These are phyloP conservation scores for Crocidura indochinensis DNA, from an alignment of 2,797 vertebrate genomes.

Conservation along the genomic window DNA sequence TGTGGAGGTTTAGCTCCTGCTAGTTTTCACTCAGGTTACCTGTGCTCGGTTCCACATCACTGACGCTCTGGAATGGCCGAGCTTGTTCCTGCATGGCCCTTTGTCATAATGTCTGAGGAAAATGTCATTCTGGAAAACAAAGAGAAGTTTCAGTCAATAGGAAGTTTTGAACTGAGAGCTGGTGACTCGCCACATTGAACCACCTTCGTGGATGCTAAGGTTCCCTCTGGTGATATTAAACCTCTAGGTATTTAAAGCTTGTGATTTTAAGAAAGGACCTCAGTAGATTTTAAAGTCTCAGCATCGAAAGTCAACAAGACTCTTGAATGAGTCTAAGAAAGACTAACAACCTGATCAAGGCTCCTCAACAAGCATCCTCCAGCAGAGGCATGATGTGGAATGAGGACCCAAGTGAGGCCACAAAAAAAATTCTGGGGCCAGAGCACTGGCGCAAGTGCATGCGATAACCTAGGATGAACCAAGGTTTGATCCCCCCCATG, in stretches of 20 bases:
- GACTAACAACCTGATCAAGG: neutral
- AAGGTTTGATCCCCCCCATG: too few relatives aligned
- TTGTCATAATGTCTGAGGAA: constrained; percentile 98
- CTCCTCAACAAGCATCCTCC: neutral
- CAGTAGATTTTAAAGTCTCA: neutral
- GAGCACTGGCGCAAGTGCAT: neutral
- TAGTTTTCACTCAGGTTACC: constrained; percentile 88
- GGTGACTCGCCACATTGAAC: neutral
- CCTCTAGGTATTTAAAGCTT: neutral
- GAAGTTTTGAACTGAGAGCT: neutral
- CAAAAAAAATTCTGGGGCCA: neutral
- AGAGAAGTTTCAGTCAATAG: constrained; percentile 51
- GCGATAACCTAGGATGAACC: too few relatives aligned
- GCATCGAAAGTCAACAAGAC: constrained; percentile 6
- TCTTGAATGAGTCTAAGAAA: neutral
- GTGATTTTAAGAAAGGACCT: neutral
- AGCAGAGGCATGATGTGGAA: neutral
- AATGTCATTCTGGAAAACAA: constrained; percentile 95
- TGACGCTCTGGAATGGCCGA: constrained; percentile 97
- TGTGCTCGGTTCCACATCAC: constrained; percentile 99
- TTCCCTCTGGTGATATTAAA: neutral
- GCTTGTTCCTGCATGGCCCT: constrained; percentile 98
- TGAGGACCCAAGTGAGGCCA: neutral
- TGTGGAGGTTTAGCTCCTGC: neutral
- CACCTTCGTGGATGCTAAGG: neutral